These are phyloP conservation scores for Leptestheria dahalacensis DNA, from an alignment of 1,140 invertebrate genomes.

Conservation along the genomic window DNA sequence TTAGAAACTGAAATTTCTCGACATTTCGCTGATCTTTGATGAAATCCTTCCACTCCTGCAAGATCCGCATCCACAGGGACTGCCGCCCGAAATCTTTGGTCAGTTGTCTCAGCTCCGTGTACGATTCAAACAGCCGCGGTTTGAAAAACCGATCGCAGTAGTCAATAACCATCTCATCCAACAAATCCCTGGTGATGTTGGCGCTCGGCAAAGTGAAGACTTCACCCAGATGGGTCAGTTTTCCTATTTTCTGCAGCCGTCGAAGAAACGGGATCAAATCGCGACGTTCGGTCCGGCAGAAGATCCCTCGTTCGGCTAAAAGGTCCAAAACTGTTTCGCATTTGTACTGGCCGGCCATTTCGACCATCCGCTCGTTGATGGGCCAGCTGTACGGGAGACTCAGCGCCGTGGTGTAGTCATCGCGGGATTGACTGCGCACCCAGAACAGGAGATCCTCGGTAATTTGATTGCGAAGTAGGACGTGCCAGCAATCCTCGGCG, in stretches of 20 bases:
- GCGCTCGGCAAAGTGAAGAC: neutral
- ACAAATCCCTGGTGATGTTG: neutral
- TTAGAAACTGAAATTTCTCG: neutral
- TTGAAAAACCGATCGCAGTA: neutral
- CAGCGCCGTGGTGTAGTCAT: neutral
- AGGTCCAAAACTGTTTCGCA: neutral
- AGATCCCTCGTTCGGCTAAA: neutral
- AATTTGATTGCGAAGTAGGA: slow-evolving; percentile 1
- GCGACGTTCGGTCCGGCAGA: neutral
- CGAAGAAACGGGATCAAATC: neutral
- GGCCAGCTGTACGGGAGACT: slow-evolving; percentile 7
- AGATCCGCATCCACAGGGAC: neutral
- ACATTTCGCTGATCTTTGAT: neutral
- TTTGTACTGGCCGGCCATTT: neutral
- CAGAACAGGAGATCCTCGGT: neutral
- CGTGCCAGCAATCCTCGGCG: slow-evolving; percentile 4
- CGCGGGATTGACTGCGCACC: neutral
- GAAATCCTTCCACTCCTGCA: neutral
- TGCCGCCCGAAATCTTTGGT: neutral
- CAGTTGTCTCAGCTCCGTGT: neutral
- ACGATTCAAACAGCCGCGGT: neutral
- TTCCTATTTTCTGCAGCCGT: neutral
- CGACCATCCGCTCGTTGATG: slow-evolving; percentile 1
- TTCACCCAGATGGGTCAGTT: neutral
- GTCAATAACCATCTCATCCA: neutral